These are phyloP conservation scores for Dipodomys merriami DNA, from an alignment of 2,113 vertebrate genomes.

Conservation along the genomic window DNA sequence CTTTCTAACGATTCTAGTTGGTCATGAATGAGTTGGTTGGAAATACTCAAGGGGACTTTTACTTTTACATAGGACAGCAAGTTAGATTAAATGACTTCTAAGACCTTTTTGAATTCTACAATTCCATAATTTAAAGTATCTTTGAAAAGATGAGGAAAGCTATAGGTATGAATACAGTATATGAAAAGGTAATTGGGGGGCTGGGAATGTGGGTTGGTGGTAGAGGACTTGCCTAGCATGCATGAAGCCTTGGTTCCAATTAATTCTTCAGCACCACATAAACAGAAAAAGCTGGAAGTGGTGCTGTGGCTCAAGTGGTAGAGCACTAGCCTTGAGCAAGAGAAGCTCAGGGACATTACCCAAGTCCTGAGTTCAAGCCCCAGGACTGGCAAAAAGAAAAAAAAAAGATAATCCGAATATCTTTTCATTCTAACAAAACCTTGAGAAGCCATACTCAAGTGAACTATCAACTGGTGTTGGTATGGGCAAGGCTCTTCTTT, in stretches of 20 bases:
- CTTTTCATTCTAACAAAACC: not conserved
- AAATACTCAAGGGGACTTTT: slow-evolving; percentile 9
- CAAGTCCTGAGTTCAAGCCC: not conserved
- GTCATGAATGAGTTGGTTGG: not conserved
- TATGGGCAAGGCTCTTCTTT: not conserved
- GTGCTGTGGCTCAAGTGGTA: too few species aligned
- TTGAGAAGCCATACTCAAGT: not conserved
- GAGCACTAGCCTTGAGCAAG: too few species aligned
- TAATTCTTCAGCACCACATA: too few species aligned
- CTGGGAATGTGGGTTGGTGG: too few species aligned
- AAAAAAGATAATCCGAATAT: not conserved
- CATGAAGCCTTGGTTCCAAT: too few species aligned
- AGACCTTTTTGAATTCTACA: not conserved
- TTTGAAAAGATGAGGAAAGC: slow-evolving; percentile 1
- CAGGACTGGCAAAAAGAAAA: not conserved
- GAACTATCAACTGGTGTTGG: not conserved
- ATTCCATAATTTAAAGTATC: slow-evolving; percentile 30
- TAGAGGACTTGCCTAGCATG: too few species aligned
- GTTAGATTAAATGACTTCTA: slow-evolving; percentile 6
- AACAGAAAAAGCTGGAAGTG: too few species aligned
- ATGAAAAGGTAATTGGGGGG: too few species aligned
- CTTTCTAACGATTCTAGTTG: not conserved
- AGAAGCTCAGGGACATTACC: too few species aligned
- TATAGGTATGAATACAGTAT: not conserved
- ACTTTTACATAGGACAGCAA: not conserved